Evolutionary conservation across 2,113 vertebrate genomes (phyloP), one percentile per base, ranked within the genome.

Genomic region (Spea multiplicata): DNA sequence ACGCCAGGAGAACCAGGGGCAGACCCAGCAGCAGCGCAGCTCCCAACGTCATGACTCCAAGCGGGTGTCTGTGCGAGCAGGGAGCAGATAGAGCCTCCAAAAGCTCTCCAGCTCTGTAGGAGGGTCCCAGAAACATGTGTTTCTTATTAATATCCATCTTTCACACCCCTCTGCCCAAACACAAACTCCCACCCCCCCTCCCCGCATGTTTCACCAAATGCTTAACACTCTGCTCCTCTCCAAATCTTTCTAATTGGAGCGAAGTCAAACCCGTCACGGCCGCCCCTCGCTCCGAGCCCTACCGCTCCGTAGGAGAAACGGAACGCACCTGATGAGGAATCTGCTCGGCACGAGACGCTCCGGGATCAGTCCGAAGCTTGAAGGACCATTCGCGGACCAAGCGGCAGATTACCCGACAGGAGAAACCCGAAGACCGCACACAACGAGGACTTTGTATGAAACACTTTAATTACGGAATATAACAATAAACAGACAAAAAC

Each of bases 91-190:
- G 76, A 83, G 82, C 79, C 83, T 86, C 83, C 87, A 83, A 83
- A 88, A 86, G 84, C 30, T 83, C 3, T 74, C 86, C 84, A 78
- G 87, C 85, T 84, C 82, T 83, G 84, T 88, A 86, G 85, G 85
- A 85, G 86, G 87, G 86, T 87, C 83, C 84, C 83, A 85, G 84
- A 82, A 84, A 85, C 88, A 91, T 88, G 85, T 91, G 90, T 88
- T 89, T 87, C 84, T 86, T 85, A 88, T 91, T 90, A 90, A 85
- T 87, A 59, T 71, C 8, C 44, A 12, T 12, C 67, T 50, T 69
- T 81, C 78, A 71, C 75, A 78, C 81, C 67, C 78, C 76, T 82
- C 70, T 62, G 78, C 62, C 65, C 12, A 52, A 67, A 46, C 62
- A 67, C 74, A 75, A 30, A 14, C 49, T 76, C 17, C 74, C 74